phyloP scores from a whole-genome alignment of 2,888 invertebrate genomes.

The Pelosia muscerda region DNA sequence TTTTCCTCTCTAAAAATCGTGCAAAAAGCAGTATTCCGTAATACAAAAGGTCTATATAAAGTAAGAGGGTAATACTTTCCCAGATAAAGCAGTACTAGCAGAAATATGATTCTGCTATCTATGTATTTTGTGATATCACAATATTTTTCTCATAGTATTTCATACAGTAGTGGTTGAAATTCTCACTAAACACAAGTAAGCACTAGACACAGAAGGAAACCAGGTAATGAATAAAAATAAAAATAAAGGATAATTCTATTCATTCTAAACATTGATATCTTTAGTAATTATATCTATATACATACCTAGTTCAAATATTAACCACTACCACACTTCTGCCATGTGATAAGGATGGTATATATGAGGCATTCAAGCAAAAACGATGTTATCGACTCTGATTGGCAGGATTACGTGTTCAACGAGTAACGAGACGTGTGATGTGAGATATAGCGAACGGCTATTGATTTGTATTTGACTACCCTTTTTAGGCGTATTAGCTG shows the following conservation, averaged over 20 bases:
- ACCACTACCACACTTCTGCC: neutral
- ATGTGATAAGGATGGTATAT: neutral
- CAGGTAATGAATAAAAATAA: too few species aligned
- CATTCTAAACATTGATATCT: too few species aligned
- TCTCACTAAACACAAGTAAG: neutral
- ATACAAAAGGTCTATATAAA: neutral
- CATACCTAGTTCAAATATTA: too few species aligned
- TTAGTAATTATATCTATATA: too few species aligned
- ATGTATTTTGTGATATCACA: neutral
- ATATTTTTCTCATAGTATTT: neutral
- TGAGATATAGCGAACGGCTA: neutral
- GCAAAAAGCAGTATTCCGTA: neutral
- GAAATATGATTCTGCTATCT: neutral
- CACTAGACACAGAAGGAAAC: too few species aligned
- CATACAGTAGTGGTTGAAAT: neutral
- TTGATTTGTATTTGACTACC: neutral
- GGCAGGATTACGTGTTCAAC: neutral
- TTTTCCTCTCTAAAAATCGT: neutral
- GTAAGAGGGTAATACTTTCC: neutral
- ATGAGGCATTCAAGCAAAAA: constrained; percentile 2
- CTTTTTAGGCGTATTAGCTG: neutral
- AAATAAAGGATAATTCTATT: neutral
- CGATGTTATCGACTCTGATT: neutral
- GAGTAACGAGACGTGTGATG: neutral
- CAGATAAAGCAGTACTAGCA: neutral